Evolutionary conservation across 2,888 invertebrate genomes (phyloP), one percentile per base, ranked within the genome.

Genomic region (Miltochrista miniata): DNA sequence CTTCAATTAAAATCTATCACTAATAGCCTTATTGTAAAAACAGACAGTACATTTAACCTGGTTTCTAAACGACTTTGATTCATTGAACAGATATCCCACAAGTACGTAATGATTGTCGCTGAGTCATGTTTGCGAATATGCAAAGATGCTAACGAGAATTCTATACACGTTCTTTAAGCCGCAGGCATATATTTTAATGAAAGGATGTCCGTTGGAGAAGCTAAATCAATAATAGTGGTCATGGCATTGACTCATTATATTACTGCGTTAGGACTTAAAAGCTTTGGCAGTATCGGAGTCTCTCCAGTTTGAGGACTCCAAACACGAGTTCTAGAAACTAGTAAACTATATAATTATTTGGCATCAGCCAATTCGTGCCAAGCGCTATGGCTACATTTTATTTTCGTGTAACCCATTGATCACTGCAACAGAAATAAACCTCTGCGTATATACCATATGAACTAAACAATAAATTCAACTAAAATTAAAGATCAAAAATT

Each of bases 201-300:
- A 36, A 57, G 68, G 68, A 68, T 49, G 34, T 68, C 68, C 68
- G 68, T 40, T 44, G 51, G 48, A 43, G 7, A 38, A 37, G 40
- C 24, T 54, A 51, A 54, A 61, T 52, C 52, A 56, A 53, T 46
- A 12, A 24, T 24, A 24, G 14, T 37, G n/a, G 34, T 45, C 45
- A 50, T 54, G 18, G 18, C 18, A 53, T 35, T 15, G 39, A 65
- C 46, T 54, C 24, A 24, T 45, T 35, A 12, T 33, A 24, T 45
- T 35, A 12, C 18, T 48, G 2, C 18, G 18, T 24, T 4, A 24
- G 18, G 18, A 24, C 18, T 24, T 24, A 24, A 24, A 24, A 5
- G 5, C 18, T 24, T 5, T 5, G 18, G 18, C 18, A 24, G 5
- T 5, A 24, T 24, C 18, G 18, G 18, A 4, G 18, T 24, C 3